Percentiles rank a stretch among this genome's conserved stretches.
Conservation (phyloP, 1,140 invertebrate genomes). For the Dendroctonus valens region DNA sequence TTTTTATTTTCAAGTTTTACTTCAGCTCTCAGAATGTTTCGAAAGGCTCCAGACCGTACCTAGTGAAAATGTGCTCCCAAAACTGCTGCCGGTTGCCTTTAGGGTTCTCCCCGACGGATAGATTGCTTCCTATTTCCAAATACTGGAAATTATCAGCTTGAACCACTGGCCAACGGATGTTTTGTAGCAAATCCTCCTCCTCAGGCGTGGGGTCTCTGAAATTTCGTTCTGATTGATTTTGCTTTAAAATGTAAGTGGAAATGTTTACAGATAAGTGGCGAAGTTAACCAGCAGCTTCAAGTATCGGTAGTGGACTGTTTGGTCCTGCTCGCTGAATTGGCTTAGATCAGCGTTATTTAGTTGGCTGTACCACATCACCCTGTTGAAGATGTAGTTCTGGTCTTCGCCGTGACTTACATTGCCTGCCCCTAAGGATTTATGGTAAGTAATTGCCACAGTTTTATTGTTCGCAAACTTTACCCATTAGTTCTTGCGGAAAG, state of each 20-base stretch:
- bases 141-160: no score
- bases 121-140: no score
- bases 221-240: not conserved
- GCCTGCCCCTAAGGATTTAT: not conserved
- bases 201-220: no score
- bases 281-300: conserved; percentile 4
- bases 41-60: no score
- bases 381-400: conserved; percentile 1
- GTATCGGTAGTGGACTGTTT: not conserved
- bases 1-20: conserved; percentile 19
- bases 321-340: not conserved
- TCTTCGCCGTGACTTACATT: conserved; percentile 5
- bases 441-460: no score
- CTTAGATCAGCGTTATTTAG: not conserved
- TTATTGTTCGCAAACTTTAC: no score
- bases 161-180: no score
- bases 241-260: not conserved
- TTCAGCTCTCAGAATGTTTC: not conserved
- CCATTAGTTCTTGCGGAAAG: no score
- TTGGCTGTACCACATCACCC: not conserved
- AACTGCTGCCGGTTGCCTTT: no score
- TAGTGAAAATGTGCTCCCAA: no score
- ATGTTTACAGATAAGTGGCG: conserved; percentile 10
- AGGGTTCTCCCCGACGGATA: no score
- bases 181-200: no score